Percentiles rank a stretch among this genome's conserved stretches.
These are phyloP conservation scores for Felis chaus DNA, from an alignment of 2,113 vertebrate genomes.

Conservation along the genomic window DNA sequence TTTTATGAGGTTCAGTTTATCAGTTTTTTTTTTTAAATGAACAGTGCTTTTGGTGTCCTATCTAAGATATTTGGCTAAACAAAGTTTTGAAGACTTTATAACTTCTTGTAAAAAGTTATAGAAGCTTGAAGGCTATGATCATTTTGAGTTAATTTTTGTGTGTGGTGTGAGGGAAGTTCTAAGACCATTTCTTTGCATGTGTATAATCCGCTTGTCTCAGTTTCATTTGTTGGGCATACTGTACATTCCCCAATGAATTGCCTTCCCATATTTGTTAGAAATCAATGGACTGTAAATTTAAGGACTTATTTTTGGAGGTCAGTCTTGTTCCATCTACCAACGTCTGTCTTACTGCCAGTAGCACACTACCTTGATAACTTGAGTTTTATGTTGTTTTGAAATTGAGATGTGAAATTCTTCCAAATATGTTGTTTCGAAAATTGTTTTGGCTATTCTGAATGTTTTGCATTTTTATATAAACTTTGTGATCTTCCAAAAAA, in stretches of 20 bases:
- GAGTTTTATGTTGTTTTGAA: not conserved
- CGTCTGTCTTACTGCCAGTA: not conserved
- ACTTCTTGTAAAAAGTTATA: not conserved
- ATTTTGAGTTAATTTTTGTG: not conserved
- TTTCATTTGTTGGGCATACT: not conserved
- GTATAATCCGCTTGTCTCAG: not conserved
- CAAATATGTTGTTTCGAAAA: not conserved
- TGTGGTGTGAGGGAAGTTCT: not conserved
- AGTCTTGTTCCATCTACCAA: not conserved
- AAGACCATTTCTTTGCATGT: not conserved
- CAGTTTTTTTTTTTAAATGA: not conserved
- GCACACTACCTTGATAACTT: not conserved
- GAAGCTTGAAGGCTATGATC: not conserved
- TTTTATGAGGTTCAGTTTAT: not conserved
- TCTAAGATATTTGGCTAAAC: not conserved
- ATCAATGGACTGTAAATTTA: not conserved
- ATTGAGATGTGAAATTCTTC: not conserved
- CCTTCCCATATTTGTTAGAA: not conserved
- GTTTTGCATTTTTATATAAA: not conserved
- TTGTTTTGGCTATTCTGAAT: not conserved
- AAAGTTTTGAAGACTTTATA: not conserved
- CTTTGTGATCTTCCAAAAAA: not conserved
- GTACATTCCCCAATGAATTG: not conserved
- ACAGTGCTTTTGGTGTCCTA: not conserved
- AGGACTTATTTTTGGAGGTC: not conserved